These are phyloP conservation scores for Hypotaenidia philippensis DNA, from an alignment of 2,797 vertebrate genomes.

Conservation along the genomic window DNA sequence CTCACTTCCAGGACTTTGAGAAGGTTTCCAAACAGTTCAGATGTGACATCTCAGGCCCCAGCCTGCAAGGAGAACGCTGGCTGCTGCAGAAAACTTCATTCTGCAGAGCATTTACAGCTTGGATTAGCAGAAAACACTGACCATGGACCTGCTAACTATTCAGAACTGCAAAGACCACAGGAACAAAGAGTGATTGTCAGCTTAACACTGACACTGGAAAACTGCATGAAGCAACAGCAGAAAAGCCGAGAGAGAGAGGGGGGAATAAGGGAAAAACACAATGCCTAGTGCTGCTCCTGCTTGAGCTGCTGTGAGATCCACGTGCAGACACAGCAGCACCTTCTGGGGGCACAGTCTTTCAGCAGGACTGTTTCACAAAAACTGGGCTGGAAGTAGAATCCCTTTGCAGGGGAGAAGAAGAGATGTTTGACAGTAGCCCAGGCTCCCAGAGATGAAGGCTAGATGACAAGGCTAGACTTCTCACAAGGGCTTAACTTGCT, in stretches of 20 bases:
- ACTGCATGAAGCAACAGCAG: background rate
- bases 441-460: background rate
- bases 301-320: background rate
- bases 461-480: background rate
- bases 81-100: background rate
- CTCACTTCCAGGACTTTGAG: background rate
- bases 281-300: background rate
- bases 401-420: background rate
- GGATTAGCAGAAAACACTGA: conserved; percentile 48
- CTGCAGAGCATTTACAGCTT: conserved; percentile 43
- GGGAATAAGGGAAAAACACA: background rate
- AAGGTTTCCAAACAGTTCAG: background rate
- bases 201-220: conserved; percentile 29
- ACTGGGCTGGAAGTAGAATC: background rate
- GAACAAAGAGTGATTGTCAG: conserved; percentile 65
- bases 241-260: background rate
- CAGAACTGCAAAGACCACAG: conserved; percentile 29
- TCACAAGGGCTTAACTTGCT: background rate
- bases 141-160: conserved; percentile 4
- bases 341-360: background rate
- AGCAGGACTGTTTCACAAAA: background rate
- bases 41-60: background rate
- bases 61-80: background rate
- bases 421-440: background rate
- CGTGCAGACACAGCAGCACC: background rate